Evolutionary conservation across 2,888 invertebrate genomes (phyloP).

Genomic region (Coenonympha glycerion): DNA sequence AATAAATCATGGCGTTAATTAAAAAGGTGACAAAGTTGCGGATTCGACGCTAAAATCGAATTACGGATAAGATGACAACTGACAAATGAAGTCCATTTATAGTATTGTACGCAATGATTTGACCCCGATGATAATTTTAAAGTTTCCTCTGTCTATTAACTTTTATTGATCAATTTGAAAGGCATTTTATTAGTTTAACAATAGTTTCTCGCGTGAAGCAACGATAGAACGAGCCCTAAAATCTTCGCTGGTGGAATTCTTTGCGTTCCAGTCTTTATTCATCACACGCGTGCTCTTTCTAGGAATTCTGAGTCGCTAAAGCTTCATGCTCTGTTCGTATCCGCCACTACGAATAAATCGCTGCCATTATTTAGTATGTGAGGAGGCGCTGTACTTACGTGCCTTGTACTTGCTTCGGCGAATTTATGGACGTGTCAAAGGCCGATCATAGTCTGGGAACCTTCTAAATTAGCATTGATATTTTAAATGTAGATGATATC

Average conservation of each 20-base stretch:
- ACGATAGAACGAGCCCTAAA: slow-evolving; percentile 57
- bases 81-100: background rate
- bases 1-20: slow-evolving; percentile 8
- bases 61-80: background rate
- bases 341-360: slow-evolving; percentile 62
- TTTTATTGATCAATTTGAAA: no score
- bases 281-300: slow-evolving; percentile 68
- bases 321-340: slow-evolving; percentile 53
- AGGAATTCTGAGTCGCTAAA: slow-evolving; percentile 56
- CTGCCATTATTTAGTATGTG: slow-evolving; percentile 64
- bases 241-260: slow-evolving; percentile 71
- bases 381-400: slow-evolving; percentile 55
- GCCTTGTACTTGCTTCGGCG: slow-evolving; percentile 49
- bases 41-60: slow-evolving; percentile 27
- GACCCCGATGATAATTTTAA: background rate
- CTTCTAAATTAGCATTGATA: slow-evolving; percentile 19
- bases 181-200: background rate
- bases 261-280: slow-evolving; percentile 64
- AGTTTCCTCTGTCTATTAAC: background rate
- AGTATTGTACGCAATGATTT: background rate
- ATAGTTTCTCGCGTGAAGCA: slow-evolving; percentile 56
- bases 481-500: slow-evolving; percentile 25
- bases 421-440: slow-evolving; percentile 63
- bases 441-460: slow-evolving; percentile 57
- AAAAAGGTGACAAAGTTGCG: slow-evolving; percentile 18